Evolutionary conservation across 2,113 vertebrate genomes (phyloP), one percentile per base, ranked within the genome.

Genomic region (Pimephales promelas): DNA sequence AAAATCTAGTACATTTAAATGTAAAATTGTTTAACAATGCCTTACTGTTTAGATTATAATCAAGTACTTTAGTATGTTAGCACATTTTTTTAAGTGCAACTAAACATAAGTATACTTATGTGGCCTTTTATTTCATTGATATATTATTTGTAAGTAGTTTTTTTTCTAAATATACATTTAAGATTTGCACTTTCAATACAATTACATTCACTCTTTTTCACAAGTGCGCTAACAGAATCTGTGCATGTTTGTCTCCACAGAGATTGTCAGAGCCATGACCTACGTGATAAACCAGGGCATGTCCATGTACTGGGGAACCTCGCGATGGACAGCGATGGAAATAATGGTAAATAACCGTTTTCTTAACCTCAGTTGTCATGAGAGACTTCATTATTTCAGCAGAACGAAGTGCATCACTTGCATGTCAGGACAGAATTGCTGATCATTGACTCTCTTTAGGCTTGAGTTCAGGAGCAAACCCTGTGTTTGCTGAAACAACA

Each of bases 281-380:
- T 95, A 98, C 0, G 97, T 99, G 26, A 99, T 99, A 81, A 98
- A 99, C 89, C 97, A 98, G 86, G 98, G 98, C 34, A 99, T 99
- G 98, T 94, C 97, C 0, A 98, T 99, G 98, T 99, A 99, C 94
- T 99, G 98, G 98, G 98, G 98, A 2, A 99, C 98, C 0, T 99
- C 98, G 0, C 94, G 98, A 68, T 99, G 98, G 98, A 98, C 96
- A 0, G 97, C 97, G 1, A 99, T 98, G 97, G 98, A 99, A 93
- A 99, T 99, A 90, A 98, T 99, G 98, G 98, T 97, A 90, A 94
- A 80, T 54, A 4, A 10, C 2, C 59, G 54, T 70, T 28, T 61
- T 52, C n/a, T 28, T 47, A 62, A 47, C n/a, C 0, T 64, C n/a
- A 9, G 28, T 43, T 43, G 16, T 56, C 1, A 26, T 56, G 18